These are phyloP conservation scores for Chionomys nivalis DNA, from an alignment of 2,113 vertebrate species.

Conservation along the genomic window DNA sequence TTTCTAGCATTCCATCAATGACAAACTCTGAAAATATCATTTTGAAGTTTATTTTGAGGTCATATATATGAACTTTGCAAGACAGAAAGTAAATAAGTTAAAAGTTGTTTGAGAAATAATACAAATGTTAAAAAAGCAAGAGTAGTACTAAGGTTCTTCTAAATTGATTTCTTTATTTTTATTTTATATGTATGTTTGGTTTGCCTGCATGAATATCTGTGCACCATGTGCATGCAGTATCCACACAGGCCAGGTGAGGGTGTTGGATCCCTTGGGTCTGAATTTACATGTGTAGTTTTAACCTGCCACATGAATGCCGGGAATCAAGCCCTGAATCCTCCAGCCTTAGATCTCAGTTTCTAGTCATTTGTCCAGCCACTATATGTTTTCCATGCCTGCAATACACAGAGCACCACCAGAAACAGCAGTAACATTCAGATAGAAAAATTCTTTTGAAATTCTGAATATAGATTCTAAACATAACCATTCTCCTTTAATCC, in stretches of 20 bases:
- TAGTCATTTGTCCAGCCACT: background rate
- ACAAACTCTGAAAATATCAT: slow-evolving; percentile 22
- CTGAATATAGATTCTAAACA: slow-evolving; percentile 6
- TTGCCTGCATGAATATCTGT: background rate
- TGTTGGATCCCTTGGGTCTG: too few species aligned
- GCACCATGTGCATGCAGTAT: background rate
- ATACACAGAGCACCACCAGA: background rate
- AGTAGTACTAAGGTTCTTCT: background rate
- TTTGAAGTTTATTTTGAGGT: slow-evolving; percentile 2
- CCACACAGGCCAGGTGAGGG: background rate
- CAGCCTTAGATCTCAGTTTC: background rate
- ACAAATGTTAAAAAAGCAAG: background rate
- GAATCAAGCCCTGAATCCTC: background rate
- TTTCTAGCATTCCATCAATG: background rate
- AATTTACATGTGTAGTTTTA: background rate
- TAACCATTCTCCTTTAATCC: background rate
- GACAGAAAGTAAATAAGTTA: background rate
- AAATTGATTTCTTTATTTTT: background rate
- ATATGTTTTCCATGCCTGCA: background rate
- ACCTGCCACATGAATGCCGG: too few species aligned
- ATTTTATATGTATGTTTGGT: background rate
- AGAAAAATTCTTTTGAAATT: slow-evolving; percentile 1
- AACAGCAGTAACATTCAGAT: background rate
- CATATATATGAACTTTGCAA: background rate
- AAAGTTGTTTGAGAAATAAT: slow-evolving; percentile 15